phyloP scores from a whole-genome alignment of 1,140 invertebrate genomes.

The Diorhabda sublineata region DNA sequence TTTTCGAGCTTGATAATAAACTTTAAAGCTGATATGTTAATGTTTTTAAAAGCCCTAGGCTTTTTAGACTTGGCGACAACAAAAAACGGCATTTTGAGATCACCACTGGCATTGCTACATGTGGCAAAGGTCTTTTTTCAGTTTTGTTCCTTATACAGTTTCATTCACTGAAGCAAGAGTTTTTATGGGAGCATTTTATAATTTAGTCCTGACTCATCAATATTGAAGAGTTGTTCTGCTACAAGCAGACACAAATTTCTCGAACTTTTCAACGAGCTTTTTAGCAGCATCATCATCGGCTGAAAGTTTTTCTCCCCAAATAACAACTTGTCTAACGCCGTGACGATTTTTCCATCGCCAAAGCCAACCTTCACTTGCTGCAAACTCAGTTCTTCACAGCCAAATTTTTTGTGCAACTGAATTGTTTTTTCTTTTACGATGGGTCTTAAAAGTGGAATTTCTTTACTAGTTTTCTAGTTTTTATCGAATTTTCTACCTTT shows the following conservation, averaged over 20 bases:
- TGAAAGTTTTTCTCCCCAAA: neutral
- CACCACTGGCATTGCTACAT: too few relatives aligned
- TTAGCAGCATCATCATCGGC: neutral
- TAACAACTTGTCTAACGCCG: conserved; percentile 17
- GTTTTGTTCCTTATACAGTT: too few relatives aligned
- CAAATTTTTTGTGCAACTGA: neutral
- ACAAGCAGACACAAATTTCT: neutral
- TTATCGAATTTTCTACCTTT: neutral
- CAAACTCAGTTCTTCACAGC: conserved; percentile 13
- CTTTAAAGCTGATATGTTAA: too few relatives aligned
- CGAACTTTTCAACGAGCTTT: neutral
- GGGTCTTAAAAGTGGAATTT: conserved; percentile 8
- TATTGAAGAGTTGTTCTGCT: conserved; percentile 1
- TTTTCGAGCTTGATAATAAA: too few relatives aligned
- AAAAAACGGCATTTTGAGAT: too few relatives aligned
- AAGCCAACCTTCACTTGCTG: conserved; percentile 18
- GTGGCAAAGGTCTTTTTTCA: too few relatives aligned
- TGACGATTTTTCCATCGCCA: conserved; percentile 19
- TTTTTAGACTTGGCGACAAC: too few relatives aligned
- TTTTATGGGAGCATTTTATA: too few relatives aligned
- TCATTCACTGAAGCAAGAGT: too few relatives aligned
- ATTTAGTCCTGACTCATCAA: neutral
- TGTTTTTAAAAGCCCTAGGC: too few relatives aligned
- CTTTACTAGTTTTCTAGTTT: conserved; percentile 3
- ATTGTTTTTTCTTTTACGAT: conserved; percentile 8